phyloP scores from a whole-genome alignment of 2,888 invertebrate genomes.

The Orthosia cruda region DNA sequence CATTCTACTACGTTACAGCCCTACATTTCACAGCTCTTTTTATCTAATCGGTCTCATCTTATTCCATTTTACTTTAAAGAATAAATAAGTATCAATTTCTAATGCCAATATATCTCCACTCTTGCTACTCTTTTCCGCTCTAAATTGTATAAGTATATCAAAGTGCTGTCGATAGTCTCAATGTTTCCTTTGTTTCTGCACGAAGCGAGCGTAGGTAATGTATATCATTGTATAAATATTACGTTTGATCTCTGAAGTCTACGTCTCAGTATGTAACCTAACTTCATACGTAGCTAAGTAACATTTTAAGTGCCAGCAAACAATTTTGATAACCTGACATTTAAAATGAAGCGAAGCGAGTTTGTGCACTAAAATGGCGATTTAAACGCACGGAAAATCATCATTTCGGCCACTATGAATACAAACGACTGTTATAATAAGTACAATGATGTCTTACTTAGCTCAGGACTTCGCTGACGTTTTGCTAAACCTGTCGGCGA shows the following conservation, averaged over 20 bases:
- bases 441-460: no score
- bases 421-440: no score
- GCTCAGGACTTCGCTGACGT: no score
- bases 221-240: constrained; percentile 44
- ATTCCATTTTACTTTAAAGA: constrained; percentile 36
- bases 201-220: constrained; percentile 31
- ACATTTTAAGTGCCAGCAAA: background rate
- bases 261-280: constrained; percentile 3
- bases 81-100: constrained; percentile 36
- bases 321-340: constrained; percentile 4
- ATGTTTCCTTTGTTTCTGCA: constrained; percentile 44
- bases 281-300: background rate
- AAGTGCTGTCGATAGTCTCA: constrained; percentile 34
- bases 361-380: no score
- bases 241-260: constrained; percentile 40
- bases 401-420: no score
- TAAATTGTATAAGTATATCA: constrained; percentile 39
- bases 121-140: constrained; percentile 24
- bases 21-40: background rate
- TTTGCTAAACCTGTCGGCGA: no score
- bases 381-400: no score
- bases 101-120: constrained; percentile 32
- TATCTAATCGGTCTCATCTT: constrained; percentile 14
- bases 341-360: no score
- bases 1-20: background rate